Base-by-base conservation (phyloP, 2,113 vertebrate genomes). In the Lophochroa leadbeateri region DNA sequence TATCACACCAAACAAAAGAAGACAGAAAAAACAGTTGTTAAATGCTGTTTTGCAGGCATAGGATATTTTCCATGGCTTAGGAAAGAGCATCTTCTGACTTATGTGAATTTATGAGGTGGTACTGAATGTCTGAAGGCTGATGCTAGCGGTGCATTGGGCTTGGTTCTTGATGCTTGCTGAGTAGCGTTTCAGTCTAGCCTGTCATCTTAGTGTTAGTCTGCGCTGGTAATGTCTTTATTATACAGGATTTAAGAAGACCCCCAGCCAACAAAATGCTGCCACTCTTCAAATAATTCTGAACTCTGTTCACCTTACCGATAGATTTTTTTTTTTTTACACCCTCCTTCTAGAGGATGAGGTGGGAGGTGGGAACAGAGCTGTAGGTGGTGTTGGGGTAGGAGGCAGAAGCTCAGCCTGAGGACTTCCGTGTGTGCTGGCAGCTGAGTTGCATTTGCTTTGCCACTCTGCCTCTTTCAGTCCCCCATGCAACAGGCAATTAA, bases 111-210 rank as follows among this genome's bases (percentile, higher is more conserved):
- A 6, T 33, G 49, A 47, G 44, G 23, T 43, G 44, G 23, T 28
- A 2, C 3, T 27, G 16, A 43, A 8, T 9, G 10, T 81, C 41
- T 20, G 23, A 25, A 7, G 27, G 55, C 68, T 57, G 61, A 25
- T 10, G 7, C 20, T 27, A 19, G 25, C 1, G 0, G n/a, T 39
- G 33, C 11, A 0, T 31, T 77, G 70, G 18, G 28, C 41, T 17
- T 53, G 20, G 33, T 70, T 70, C 49, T 13, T 53, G 11, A 14
- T 29, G 19, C n/a, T 43, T 44, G 57, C 33, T 9, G 13, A 35
- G n/a, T 19, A n/a, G 16, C 0, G 0, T 39, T 80, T 88, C 31
- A 37, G 15, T 33, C 60, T 31, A 18, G 43, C 18, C 25, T 13
- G 0, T 60, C 39, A 7, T 35, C 25, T 21, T 14, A 2, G 47